phyloP scores from a whole-genome alignment of 2,113 vertebrate genomes.

The Alligator sinensis region DNA sequence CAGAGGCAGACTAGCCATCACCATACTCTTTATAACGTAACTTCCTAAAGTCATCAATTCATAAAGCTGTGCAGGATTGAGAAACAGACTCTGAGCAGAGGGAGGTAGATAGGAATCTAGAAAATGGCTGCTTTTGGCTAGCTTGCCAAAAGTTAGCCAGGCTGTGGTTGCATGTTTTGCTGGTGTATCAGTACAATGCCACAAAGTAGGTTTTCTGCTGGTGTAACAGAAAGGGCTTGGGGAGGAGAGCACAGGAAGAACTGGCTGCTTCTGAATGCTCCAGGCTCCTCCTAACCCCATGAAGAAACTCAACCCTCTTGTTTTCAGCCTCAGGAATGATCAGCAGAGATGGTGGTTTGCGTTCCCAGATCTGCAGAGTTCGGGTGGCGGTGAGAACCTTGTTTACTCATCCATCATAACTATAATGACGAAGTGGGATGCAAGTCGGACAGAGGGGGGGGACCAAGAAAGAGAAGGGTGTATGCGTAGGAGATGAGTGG shows the following conservation, averaged over 20 bases:
- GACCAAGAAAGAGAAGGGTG: not conserved
- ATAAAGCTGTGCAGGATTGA: too few species aligned
- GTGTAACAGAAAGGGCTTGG: not conserved
- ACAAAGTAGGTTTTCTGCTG: not conserved
- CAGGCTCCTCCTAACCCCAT: not conserved
- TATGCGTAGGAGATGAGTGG: not conserved
- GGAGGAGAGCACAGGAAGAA: not conserved
- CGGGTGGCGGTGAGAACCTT: not conserved
- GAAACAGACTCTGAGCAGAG: not conserved
- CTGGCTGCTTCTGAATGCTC: not conserved
- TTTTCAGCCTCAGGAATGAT: not conserved
- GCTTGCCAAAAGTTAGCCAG: not conserved
- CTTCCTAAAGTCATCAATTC: not conserved
- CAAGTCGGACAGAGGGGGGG: not conserved
- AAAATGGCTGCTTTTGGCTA: not conserved
- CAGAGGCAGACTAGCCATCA: too few species aligned
- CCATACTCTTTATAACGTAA: too few species aligned
- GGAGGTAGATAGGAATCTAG: not conserved
- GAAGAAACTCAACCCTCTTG: not conserved
- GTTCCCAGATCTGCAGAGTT: not conserved
- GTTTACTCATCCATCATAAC: not conserved
- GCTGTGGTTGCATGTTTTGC: not conserved
- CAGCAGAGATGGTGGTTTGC: slow-evolving; percentile 9
- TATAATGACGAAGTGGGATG: not conserved
- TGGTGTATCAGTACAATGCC: not conserved